phyloP scores from a whole-genome alignment of 2,113 vertebrate genomes.

The Phalacrocorax carbo region DNA sequence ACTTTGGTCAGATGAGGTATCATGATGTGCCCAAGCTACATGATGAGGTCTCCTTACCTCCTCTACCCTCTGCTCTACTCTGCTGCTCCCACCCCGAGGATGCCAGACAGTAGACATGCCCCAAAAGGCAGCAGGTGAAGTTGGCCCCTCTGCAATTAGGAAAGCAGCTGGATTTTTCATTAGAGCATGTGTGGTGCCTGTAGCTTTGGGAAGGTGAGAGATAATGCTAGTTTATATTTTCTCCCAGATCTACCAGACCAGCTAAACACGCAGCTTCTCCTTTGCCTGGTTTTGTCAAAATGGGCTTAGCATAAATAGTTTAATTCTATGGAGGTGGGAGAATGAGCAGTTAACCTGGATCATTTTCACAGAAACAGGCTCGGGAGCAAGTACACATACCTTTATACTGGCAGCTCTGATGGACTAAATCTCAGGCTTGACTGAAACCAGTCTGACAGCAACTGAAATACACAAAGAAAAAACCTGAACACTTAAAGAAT shows the following conservation, averaged over 20 bases:
- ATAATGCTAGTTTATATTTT: neutral
- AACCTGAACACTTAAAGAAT: neutral
- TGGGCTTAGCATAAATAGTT: neutral
- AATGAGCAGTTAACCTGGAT: neutral
- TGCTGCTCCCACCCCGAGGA: neutral
- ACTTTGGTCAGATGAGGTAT: neutral
- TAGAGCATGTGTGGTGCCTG: neutral
- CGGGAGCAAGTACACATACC: neutral
- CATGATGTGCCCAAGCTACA: neutral
- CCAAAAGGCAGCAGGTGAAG: neutral
- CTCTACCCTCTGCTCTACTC: neutral
- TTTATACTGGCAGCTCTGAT: neutral
- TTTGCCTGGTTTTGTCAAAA: neutral
- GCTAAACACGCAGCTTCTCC: neutral
- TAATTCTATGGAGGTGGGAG: neutral
- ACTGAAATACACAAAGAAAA: neutral
- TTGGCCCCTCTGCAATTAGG: neutral
- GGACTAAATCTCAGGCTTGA: neutral
- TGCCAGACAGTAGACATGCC: accelerated
- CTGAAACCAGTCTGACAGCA: neutral
- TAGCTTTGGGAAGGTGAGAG: neutral
- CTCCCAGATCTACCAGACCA: neutral
- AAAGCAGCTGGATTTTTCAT: neutral
- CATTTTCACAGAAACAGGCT: neutral
- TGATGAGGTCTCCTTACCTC: neutral